A percentile compares a stretch with the other conserved stretches of the same genome.
Conservation (phyloP, 1,140 invertebrate species). For the Drosophila murphyi region DNA sequence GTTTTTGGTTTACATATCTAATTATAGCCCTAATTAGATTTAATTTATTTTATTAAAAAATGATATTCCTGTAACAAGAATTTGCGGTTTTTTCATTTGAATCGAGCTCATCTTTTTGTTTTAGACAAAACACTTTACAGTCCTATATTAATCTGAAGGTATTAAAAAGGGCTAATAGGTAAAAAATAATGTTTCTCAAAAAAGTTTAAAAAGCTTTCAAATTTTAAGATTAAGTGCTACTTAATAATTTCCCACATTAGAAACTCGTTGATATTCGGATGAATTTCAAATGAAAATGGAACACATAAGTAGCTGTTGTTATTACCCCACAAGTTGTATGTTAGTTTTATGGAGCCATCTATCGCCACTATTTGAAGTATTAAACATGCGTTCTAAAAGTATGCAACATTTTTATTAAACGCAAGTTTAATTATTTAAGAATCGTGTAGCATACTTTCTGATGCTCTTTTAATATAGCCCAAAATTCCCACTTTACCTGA, state of each 20-base stretch:
- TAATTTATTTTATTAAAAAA: slow-evolving; percentile 28
- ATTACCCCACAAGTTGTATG: background rate
- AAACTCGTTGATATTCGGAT: too few species aligned
- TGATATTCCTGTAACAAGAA: background rate
- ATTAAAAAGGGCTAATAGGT: background rate
- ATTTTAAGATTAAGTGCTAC: too few species aligned
- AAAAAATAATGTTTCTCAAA: too few species aligned
- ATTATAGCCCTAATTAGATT: slow-evolving; percentile 53
- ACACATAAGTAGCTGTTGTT: too few species aligned
- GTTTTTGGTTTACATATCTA: slow-evolving; percentile 35
- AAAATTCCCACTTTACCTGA: too few species aligned
- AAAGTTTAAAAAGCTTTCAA: too few species aligned
- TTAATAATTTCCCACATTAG: too few species aligned
- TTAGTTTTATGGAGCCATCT: slow-evolving; percentile 3
- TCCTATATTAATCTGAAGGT: background rate
- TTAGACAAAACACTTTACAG: too few species aligned
- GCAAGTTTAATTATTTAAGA: too few species aligned
- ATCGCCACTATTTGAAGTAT: background rate
- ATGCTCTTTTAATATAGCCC: background rate
- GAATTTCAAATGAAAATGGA: too few species aligned
- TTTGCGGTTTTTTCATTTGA: background rate
- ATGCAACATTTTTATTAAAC: background rate
- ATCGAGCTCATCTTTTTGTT: background rate
- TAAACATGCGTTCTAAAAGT: background rate
- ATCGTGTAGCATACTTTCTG: slow-evolving; percentile 7